A percentile compares a stretch with the other conserved stretches of the same genome.
Conservation (phyloP, 2,113 vertebrate genomes). For the Sminthopsis crassicaudata region DNA sequence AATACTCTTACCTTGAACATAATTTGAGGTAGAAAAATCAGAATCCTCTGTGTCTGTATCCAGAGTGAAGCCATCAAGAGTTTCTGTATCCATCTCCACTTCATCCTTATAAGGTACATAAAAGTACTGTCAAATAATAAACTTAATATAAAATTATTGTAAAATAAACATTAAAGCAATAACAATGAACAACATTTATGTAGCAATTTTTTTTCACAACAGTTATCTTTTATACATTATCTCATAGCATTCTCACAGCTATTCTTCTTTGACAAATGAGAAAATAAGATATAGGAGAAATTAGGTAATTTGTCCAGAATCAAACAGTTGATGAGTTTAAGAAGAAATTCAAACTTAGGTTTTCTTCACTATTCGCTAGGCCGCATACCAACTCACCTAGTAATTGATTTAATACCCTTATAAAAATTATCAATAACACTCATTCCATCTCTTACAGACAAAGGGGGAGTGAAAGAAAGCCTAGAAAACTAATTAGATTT, state of each 20-base stretch:
- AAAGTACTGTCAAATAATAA: too few relatives aligned
- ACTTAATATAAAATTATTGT: not conserved
- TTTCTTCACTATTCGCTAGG: not conserved
- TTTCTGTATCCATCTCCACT: slow-evolving; percentile 78
- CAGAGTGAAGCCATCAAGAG: slow-evolving; percentile 89
- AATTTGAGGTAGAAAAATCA: slow-evolving; percentile 82
- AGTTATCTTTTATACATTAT: not conserved
- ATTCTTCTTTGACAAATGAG: not conserved
- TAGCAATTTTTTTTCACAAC: not conserved
- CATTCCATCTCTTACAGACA: not conserved
- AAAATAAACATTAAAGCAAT: slow-evolving; percentile 6
- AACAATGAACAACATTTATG: not conserved
- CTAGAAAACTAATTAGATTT: not conserved
- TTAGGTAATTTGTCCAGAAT: not conserved
- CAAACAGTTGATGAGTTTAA: not conserved
- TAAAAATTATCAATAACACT: not conserved
- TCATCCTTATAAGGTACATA: slow-evolving; percentile 58
- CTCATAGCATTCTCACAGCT: not conserved
- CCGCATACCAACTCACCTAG: not conserved
- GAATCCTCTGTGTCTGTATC: slow-evolving; percentile 89
- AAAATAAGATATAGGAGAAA: not conserved
- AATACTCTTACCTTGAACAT: slow-evolving; percentile 85
- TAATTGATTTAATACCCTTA: not conserved
- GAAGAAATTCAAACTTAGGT: not conserved
- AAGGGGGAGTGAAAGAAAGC: not conserved